Percentiles rank a stretch among this genome's conserved stretches.
These are phyloP conservation scores for Regulus satrapa DNA, from an alignment of 2,113 vertebrate genomes.

Conservation along the genomic window DNA sequence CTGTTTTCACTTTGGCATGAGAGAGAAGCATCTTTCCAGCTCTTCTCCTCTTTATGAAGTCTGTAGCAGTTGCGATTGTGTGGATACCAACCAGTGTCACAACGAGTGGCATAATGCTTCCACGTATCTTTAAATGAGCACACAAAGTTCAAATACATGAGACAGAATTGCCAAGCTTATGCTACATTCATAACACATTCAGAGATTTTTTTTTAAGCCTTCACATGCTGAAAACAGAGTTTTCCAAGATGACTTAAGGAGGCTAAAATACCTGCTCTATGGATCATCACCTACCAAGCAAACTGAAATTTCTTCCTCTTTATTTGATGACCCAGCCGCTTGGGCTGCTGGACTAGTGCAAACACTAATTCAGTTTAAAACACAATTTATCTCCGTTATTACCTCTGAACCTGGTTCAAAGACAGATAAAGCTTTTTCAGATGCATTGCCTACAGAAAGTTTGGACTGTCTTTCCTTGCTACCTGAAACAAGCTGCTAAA, in stretches of 20 bases:
- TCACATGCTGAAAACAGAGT: neutral
- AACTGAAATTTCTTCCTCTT: neutral
- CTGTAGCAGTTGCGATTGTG: constrained; percentile 85
- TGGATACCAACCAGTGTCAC: constrained; percentile 81
- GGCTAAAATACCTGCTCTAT: neutral
- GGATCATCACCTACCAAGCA: neutral
- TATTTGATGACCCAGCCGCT: neutral
- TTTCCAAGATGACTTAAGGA: neutral
- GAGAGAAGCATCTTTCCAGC: constrained; percentile 79
- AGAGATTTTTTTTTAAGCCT: neutral
- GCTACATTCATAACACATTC: neutral
- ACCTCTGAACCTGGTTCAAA: neutral
- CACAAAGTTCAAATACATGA: neutral
- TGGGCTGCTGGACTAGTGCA: neutral
- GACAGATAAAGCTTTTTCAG: neutral
- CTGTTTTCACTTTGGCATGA: constrained; percentile 75
- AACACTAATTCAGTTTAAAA: neutral
- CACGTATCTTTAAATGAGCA: constrained; percentile 77
- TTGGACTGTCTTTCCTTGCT: neutral
- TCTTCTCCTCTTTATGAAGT: constrained; percentile 73
- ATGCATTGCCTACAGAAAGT: neutral
- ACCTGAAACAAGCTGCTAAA: neutral
- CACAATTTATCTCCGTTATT: neutral
- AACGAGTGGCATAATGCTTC: constrained; percentile 83
- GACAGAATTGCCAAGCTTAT: neutral